Conservation (phyloP, 2,113 vertebrate genomes). For the Chelonoidis abingdonii region DNA sequence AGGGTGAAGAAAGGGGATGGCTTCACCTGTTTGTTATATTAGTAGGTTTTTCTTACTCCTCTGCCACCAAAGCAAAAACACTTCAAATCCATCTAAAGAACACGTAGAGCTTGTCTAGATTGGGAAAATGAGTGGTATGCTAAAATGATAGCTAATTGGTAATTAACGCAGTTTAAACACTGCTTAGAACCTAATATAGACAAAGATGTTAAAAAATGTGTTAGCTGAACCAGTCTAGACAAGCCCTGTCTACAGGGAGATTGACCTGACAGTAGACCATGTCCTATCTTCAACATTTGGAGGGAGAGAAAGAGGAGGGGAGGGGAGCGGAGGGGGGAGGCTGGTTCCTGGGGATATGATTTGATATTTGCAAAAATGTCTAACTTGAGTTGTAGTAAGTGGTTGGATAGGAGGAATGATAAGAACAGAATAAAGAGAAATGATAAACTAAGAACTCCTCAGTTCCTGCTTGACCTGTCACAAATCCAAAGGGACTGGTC, state of each 20-base stretch:
- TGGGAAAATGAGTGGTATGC: not conserved
- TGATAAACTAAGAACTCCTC: not conserved
- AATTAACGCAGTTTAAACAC: not conserved
- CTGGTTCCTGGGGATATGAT: not conserved
- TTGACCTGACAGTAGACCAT: not conserved
- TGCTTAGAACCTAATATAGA: not conserved
- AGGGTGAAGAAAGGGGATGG: slow-evolving; percentile 1
- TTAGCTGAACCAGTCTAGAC: not conserved
- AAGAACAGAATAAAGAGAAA: not conserved
- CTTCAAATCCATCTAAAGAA: not conserved
- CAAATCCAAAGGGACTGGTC: not conserved
- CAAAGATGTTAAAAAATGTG: not conserved
- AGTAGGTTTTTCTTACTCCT: not conserved
- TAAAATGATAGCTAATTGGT: not conserved
- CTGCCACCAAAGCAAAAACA: not conserved
- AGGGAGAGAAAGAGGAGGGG: too few relatives aligned
- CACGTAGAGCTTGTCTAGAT: not conserved
- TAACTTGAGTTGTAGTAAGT: not conserved
- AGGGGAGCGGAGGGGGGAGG: too few relatives aligned
- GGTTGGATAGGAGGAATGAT: not conserved
- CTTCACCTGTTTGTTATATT: fast-evolving
- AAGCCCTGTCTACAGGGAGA: not conserved
- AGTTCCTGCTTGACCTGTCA: not conserved
- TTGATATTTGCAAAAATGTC: fast-evolving
- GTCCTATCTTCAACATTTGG: not conserved